Conservation (phyloP, 2,797 vertebrate genomes). For the Schizopygopsis pylzovi region DNA sequence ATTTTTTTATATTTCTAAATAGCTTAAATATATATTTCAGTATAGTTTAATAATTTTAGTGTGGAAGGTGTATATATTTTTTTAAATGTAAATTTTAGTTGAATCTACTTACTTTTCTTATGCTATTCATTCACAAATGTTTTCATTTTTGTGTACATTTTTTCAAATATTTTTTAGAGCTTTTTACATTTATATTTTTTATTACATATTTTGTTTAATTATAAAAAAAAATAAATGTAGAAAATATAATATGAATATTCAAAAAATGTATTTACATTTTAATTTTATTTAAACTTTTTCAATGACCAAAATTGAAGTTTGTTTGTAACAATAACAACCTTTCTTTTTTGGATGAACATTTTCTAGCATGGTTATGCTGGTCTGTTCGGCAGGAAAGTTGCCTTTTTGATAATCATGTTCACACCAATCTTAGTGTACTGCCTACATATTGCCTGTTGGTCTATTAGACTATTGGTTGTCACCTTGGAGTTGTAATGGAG, state of each 20-base stretch:
- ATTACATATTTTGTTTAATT: neutral
- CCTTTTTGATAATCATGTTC: neutral
- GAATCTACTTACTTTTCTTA: neutral
- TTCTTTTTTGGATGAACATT: neutral
- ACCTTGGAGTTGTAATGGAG: conserved; percentile 1
- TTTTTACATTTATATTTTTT: neutral
- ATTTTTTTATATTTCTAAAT: too few species aligned
- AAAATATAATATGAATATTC: neutral
- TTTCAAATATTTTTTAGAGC: too few species aligned
- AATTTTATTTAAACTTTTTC: neutral
- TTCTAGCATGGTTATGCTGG: neutral
- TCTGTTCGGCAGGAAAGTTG: neutral
- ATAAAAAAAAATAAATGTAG: neutral
- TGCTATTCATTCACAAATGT: too few species aligned
- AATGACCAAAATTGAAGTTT: neutral
- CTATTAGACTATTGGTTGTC: conserved; percentile 22
- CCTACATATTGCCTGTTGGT: neutral
- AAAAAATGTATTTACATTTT: neutral
- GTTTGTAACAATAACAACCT: neutral
- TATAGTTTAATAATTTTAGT: too few species aligned
- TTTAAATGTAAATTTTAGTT: neutral
- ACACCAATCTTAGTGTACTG: neutral
- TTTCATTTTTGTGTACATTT: too few species aligned
- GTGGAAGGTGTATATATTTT: too few species aligned
- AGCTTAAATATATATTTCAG: too few species aligned